Percentiles rank a stretch among this genome's conserved stretches.
These are phyloP conservation scores for Aurelia coerulea DNA, from an alignment of 30 jellyfish, hydroid and myxozoan genomes.

Conservation along the genomic window DNA sequence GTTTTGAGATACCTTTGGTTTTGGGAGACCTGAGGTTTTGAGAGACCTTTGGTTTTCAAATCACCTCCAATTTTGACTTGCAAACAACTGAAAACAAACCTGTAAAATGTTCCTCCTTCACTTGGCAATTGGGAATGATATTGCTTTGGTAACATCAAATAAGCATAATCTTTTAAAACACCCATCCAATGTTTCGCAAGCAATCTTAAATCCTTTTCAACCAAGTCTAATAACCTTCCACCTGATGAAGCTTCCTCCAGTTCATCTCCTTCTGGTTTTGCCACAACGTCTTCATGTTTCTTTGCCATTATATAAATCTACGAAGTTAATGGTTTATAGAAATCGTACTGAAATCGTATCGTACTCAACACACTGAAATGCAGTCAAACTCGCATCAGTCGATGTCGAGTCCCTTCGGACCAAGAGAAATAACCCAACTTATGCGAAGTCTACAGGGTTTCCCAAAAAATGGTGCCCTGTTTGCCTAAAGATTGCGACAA, in stretches of 20 bases:
- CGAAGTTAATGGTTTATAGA: background rate
- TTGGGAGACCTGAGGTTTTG: no score
- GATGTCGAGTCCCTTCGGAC: no score
- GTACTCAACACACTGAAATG: background rate
- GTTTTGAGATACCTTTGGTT: no score
- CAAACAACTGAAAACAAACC: slow-evolving; percentile 32
- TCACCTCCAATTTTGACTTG: no score
- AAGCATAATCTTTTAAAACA: slow-evolving; percentile 80
- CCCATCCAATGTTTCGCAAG: slow-evolving; percentile 91
- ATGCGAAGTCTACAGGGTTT: no score
- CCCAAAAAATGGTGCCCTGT: no score
- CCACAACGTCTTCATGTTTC: slow-evolving; percentile 58
- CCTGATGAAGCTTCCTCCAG: slow-evolving; percentile 15
- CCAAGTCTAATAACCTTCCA: slow-evolving; percentile 82
- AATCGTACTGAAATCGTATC: background rate
- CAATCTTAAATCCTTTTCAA: slow-evolving; percentile 75
- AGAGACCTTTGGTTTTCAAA: no score
- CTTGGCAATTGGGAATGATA: slow-evolving; percentile 86
- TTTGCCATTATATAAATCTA: slow-evolving; percentile 94
- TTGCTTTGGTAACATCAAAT: slow-evolving; percentile 82
- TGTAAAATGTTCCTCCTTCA: slow-evolving; percentile 86
- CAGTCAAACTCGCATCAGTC: no score
- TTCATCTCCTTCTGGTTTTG: slow-evolving; percentile 58
- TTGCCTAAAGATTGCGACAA: no score
- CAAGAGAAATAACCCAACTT: no score